These are phyloP conservation scores for Lacerta bilineata DNA, from an alignment of 2,797 vertebrate species.

Conservation along the genomic window DNA sequence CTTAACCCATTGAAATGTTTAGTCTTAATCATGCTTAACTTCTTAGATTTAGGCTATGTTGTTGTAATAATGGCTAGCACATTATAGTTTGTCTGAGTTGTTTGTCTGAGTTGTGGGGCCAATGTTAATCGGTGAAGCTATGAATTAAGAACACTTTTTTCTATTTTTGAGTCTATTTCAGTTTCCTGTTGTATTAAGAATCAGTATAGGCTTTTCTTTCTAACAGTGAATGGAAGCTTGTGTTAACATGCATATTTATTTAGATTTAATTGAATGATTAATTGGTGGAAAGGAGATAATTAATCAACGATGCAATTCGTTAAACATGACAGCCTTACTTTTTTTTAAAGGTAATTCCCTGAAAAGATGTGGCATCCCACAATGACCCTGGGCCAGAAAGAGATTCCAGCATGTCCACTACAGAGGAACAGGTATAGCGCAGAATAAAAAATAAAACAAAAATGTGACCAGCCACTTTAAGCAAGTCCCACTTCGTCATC, in stretches of 20 bases:
- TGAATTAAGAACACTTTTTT: conserved; percentile 2
- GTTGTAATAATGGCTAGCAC: not conserved
- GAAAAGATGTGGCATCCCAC: not conserved
- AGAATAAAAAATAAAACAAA: conserved; percentile 47
- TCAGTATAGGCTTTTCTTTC: not conserved
- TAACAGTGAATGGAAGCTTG: conserved; percentile 20
- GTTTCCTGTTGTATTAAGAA: not conserved
- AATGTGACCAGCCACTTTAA: conserved; percentile 75
- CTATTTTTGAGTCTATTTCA: not conserved
- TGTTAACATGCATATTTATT: conserved; percentile 12
- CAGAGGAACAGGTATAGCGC: not conserved
- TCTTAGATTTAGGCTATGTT: not conserved
- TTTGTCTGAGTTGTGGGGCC: not conserved
- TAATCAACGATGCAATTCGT: conserved; percentile 5
- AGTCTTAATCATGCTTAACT: no score
- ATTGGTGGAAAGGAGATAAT: conserved; percentile 15
- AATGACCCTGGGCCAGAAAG: not conserved
- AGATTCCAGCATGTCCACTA: conserved; percentile 1
- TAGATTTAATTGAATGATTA: conserved; percentile 26
- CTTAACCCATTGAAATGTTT: no score
- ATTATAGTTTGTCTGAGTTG: conserved; percentile 4
- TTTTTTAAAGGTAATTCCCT: no score
- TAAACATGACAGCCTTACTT: not conserved
- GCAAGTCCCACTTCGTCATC: conserved; percentile 84
- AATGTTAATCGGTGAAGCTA: not conserved